Percentiles rank a stretch among this genome's conserved stretches.
phyloP scores from a whole-genome alignment of 2,113 vertebrate species.

The Synodontis membranacea region DNA sequence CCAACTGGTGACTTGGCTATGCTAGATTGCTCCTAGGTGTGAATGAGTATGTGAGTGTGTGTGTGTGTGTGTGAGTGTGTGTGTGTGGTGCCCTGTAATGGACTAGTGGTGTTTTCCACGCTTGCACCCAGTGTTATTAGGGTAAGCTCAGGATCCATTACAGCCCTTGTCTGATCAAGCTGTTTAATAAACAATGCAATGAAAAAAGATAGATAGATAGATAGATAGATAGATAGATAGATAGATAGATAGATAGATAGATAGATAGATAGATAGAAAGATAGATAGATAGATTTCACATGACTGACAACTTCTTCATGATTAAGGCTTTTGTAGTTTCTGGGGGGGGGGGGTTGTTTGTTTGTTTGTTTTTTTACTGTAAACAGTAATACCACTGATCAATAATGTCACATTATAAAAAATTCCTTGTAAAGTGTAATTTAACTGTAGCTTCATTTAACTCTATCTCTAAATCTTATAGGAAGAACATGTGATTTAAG shows the following conservation, averaged over 20 bases:
- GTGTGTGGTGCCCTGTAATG: not conserved
- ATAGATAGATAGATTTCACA: not conserved
- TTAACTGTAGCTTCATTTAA: not conserved
- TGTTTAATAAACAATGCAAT: not conserved
- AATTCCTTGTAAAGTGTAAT: no score
- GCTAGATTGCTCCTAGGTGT: not conserved
- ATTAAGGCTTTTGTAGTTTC: not conserved
- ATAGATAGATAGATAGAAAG: slow-evolving; percentile 1
- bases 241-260: slow-evolving; percentile 1
- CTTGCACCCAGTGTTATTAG: not conserved
- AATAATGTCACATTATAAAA: not conserved
- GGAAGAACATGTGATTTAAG: not conserved
- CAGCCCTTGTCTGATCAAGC: not conserved
- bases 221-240: not conserved
- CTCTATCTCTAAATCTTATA: not conserved
- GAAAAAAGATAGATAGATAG: not conserved
- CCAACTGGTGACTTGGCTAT: not conserved
- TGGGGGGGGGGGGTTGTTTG: no score
- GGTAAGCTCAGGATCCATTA: no score
- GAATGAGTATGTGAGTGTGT: not conserved
- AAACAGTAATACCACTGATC: not conserved
- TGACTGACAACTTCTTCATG: not conserved
- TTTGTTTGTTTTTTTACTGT: not conserved
- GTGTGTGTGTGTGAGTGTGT: not conserved
- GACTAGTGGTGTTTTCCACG: not conserved